Conservation (phyloP, 35 echinoderm and acorn worm genomes). For the Ptychodera flava region DNA sequence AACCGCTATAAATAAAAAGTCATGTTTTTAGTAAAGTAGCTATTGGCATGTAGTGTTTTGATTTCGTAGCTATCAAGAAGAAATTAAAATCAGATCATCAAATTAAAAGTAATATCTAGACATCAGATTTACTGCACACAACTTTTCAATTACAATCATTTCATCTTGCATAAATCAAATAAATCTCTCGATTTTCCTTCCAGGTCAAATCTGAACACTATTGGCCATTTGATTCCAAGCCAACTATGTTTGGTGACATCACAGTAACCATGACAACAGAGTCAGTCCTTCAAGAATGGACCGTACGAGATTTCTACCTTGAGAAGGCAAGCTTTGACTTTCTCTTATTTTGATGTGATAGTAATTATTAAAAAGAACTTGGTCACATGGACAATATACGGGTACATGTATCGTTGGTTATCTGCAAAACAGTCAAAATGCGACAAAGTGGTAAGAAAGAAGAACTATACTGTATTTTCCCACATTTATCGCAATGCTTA, state of each 20-base stretch:
- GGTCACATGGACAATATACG: not conserved
- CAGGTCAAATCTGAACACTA: conserved; percentile 73
- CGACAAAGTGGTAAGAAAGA: not conserved
- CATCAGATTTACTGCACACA: too few relatives aligned
- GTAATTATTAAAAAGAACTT: conserved; percentile 17
- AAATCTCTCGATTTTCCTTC: conserved; percentile 4
- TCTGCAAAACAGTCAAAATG: conserved; percentile 11
- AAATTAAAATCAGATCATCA: too few relatives aligned
- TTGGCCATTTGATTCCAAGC: conserved; percentile 42
- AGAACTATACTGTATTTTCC: conserved; percentile 9
- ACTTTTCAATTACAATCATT: too few relatives aligned
- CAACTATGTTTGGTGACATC: conserved; percentile 23
- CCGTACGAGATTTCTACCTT: conserved; percentile 29
- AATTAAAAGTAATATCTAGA: too few relatives aligned
- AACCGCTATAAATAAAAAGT: too few relatives aligned
- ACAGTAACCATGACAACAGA: conserved; percentile 37
- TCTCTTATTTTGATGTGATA: not conserved
- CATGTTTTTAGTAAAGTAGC: too few relatives aligned
- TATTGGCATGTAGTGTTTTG: too few relatives aligned
- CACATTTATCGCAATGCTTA: not conserved
- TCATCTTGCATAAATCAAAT: too few relatives aligned
- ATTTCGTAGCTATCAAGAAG: too few relatives aligned
- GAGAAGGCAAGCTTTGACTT: conserved; percentile 44
- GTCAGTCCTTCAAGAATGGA: conserved; percentile 29
- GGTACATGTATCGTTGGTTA: not conserved